Evolutionary conservation across 2,113 vertebrate genomes (phyloP), one percentile per base, ranked within the genome.

Genomic region (Morone saxatilis): DNA sequence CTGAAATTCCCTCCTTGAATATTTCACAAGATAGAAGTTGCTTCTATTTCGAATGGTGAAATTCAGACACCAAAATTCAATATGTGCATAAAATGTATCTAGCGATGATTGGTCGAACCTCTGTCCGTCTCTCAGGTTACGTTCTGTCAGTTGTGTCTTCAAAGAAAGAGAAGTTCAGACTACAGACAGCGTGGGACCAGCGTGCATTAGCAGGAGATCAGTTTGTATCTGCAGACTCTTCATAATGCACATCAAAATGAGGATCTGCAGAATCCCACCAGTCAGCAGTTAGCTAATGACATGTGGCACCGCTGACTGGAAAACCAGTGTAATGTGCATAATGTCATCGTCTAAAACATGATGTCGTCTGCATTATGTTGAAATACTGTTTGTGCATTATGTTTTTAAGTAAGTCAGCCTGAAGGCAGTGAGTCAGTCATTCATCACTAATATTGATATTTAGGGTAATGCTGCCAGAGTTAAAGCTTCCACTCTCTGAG

Each of bases 201-300:
- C 71, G 40, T 48, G 10, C 62, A 76, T 62, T 76, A 72, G 62
- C 65, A 43, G 57, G 60, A 76, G 19, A 60, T 59, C 53, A 41
- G 38, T 70, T 43, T 70, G 67, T 74, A 59, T 79, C 53, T 75
- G 74, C 72, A 81, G 56, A 43, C 54, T 70, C 65, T 48, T 73
- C 65, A 47, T 48, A 72, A 40, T 74, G 51, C 79, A 69, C 60
- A 61, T 83, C 68, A 61, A 56, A 76, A 40, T 36, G 53, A 65
- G 57, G 65, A 71, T 69, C 68, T 76, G 70, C 80, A 61, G 63
- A 74, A 4, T 74, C 59, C 45, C 76, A 61, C 45, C 47, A 43
- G 47, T 90, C 87, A 88, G 89, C 89, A 78, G 43, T 76, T 51
- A 22, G 63, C 41, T 86, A 81, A 88, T 68, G 66, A 76, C 65